phyloP scores from a whole-genome alignment of 2,113 vertebrate species.

The Naja naja region DNA sequence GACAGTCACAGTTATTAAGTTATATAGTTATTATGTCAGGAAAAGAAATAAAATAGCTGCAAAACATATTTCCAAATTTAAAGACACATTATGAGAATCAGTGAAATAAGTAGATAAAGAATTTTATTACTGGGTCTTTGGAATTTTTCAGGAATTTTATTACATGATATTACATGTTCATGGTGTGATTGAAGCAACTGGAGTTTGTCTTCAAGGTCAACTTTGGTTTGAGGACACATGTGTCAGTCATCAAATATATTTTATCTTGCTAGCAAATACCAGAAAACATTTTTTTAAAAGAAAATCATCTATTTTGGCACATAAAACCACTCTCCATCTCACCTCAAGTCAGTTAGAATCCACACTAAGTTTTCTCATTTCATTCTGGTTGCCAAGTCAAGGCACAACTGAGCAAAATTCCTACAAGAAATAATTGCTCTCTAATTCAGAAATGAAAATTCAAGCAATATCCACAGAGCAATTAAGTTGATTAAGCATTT shows the following conservation, averaged over 20 bases:
- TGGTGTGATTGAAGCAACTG: not conserved
- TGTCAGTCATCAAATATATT: not conserved
- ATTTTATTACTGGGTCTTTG: not conserved
- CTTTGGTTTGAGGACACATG: not conserved
- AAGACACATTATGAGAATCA: not conserved
- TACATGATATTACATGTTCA: not conserved
- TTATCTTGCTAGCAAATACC: not conserved
- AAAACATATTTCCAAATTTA: not conserved
- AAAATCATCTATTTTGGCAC: not conserved
- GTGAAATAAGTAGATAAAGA: not conserved
- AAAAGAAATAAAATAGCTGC: not conserved
- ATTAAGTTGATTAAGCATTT: not conserved
- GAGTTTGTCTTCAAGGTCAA: not conserved
- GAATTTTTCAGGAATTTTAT: not conserved
- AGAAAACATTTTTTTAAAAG: not conserved
- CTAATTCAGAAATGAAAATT: not conserved
- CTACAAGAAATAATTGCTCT: not conserved
- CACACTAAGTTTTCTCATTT: not conserved
- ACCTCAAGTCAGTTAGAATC: not conserved
- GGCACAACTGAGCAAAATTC: not conserved
- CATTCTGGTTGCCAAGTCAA: not conserved
- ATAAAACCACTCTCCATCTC: not conserved
- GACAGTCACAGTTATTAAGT: no score
- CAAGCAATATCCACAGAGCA: not conserved
- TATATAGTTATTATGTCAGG: not conserved